phyloP scores from a whole-genome alignment of 2,113 vertebrate species.

The Himantopus leucocephalus region DNA sequence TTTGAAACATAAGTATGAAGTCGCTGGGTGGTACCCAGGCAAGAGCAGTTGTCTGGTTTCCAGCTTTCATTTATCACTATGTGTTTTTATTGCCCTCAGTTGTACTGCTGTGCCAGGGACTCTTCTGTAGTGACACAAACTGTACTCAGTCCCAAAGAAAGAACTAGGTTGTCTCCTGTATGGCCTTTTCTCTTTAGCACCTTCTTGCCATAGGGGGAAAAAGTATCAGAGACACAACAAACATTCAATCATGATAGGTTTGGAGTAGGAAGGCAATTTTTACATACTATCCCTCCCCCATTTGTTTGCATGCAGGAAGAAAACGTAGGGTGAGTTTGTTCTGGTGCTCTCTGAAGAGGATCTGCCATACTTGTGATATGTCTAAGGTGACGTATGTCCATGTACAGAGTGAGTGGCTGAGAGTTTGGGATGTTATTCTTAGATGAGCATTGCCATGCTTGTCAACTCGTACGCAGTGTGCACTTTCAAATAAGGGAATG shows the following conservation, averaged over 20 bases:
- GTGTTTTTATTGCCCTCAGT: not conserved
- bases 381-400: not conserved
- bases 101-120: not conserved
- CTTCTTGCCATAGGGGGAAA: not conserved
- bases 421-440: not conserved
- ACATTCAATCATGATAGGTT: not conserved
- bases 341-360: not conserved
- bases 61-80: not conserved
- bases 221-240: not conserved
- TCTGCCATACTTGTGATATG: not conserved
- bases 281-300: not conserved
- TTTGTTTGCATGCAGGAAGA: not conserved
- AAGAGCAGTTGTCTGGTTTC: not conserved
- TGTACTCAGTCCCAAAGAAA: not conserved
- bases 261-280: not conserved
- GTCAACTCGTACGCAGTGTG: not conserved
- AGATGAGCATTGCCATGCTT: rapidly evolving
- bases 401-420: not conserved
- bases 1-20: not conserved
- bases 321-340: not conserved
- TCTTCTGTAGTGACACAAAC: not conserved
- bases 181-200: not conserved
- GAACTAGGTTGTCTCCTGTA: not conserved
- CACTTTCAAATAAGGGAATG: not conserved
- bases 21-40: rapidly evolving